Conservation (phyloP, 2,113 vertebrate genomes). For the Struthio camelus region DNA sequence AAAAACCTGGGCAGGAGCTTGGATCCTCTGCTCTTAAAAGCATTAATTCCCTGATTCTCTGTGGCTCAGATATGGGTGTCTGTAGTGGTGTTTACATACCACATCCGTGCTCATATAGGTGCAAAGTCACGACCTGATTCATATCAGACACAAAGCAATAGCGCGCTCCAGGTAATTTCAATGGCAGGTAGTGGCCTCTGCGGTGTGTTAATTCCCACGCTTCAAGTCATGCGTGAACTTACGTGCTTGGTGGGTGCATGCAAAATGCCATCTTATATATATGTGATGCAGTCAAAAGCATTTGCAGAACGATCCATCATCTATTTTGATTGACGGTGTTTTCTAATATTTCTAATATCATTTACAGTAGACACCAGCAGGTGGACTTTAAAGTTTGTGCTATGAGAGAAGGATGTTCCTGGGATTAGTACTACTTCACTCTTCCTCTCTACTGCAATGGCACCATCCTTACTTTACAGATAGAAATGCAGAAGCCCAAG, state of each 20-base stretch:
- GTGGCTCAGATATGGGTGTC: not conserved
- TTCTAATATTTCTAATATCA: too few species aligned
- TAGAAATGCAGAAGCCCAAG: not conserved
- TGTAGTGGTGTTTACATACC: not conserved
- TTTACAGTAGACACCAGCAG: not conserved
- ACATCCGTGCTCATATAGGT: not conserved
- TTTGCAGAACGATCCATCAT: not conserved
- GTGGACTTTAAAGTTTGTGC: not conserved
- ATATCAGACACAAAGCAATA: not conserved
- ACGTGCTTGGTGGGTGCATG: not conserved
- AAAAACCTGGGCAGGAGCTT: not conserved
- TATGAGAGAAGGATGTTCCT: not conserved
- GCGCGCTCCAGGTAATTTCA: not conserved
- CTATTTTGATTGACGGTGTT: not conserved
- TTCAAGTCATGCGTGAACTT: not conserved
- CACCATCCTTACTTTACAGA: not conserved
- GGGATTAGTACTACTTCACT: not conserved
- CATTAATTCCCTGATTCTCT: not conserved
- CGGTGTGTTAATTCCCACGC: not conserved
- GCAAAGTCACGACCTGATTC: not conserved
- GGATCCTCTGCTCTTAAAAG: not conserved
- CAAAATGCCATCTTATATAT: not conserved
- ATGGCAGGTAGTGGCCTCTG: not conserved
- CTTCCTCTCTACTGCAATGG: not conserved
- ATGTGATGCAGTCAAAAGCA: not conserved